phyloP scores from a whole-genome alignment of 1,140 invertebrate genomes.

The Hyles euphorbiae region DNA sequence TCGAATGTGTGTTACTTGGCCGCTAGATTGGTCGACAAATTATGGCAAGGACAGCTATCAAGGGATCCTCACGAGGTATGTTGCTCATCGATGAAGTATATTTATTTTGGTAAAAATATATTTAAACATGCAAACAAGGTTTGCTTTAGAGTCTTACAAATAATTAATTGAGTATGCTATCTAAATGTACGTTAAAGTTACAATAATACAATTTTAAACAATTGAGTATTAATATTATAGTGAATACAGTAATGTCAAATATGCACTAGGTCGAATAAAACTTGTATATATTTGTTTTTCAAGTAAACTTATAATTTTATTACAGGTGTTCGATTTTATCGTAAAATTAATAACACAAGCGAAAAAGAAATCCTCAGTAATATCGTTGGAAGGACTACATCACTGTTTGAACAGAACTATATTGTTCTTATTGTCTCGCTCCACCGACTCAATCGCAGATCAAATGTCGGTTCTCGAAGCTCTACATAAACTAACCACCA shows the following conservation, averaged over 20 bases:
- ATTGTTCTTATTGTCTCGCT: constrained; percentile 93
- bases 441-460: constrained; percentile 91
- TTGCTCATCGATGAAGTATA: neutral
- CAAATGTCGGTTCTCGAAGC: constrained; percentile 95
- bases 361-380: constrained; percentile 84
- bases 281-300: too few species aligned
- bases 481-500: constrained; percentile 93
- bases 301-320: too few species aligned
- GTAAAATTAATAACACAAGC: constrained; percentile 93
- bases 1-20: constrained; percentile 96
- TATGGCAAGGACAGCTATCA: constrained; percentile 94
- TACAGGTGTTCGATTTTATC: constrained; percentile 92
- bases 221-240: too few species aligned
- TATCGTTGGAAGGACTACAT: constrained; percentile 90
- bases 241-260: neutral
- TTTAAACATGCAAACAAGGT: neutral
- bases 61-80: constrained; percentile 92
- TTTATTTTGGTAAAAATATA: neutral
- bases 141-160: too few species aligned
- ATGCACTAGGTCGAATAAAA: too few species aligned
- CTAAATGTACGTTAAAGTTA: too few species aligned
- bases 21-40: constrained; percentile 94
- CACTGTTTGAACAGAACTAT: constrained; percentile 96
- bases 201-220: too few species aligned
- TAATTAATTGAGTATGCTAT: too few species aligned